A percentile compares a stretch with the other conserved stretches of the same genome.
These are phyloP conservation scores for Macrostomum lignano DNA, from an alignment of 1,140 invertebrate genomes.

Conservation along the genomic window DNA sequence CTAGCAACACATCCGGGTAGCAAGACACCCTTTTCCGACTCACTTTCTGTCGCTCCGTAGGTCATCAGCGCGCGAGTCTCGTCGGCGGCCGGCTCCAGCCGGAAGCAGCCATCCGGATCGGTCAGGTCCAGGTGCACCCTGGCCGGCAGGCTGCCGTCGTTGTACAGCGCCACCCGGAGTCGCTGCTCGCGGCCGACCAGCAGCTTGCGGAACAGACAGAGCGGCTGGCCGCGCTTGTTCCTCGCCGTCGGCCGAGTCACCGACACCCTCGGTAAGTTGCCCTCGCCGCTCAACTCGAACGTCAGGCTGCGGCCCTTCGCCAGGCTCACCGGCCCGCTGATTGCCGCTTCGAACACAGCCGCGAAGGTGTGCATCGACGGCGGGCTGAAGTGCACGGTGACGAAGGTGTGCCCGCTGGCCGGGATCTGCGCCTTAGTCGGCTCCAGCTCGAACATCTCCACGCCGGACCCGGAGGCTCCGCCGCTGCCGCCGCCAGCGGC, in stretches of 20 bases:
- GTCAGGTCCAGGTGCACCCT: too few relatives aligned
- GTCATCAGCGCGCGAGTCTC: too few relatives aligned
- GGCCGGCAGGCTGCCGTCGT: conserved; percentile 24
- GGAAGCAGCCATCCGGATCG: too few relatives aligned
- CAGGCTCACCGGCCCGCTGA: conserved; percentile 12
- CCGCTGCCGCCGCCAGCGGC: conserved; percentile 9
- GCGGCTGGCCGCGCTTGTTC: conserved; percentile 23
- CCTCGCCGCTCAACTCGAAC: conserved; percentile 26
- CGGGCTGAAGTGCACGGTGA: conserved; percentile 22
- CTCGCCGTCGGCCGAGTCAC: conserved; percentile 19
- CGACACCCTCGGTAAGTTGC: conserved; percentile 21
- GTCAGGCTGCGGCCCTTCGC: conserved; percentile 14
- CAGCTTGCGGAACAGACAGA: conserved; percentile 20
- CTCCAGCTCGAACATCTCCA: conserved; percentile 27
- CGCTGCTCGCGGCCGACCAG: conserved; percentile 15
- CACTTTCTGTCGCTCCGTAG: too few relatives aligned
- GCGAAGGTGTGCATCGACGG: conserved; percentile 25
- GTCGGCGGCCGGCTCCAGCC: too few relatives aligned
- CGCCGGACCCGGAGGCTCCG: conserved; percentile 10
- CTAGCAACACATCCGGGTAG: too few relatives aligned
- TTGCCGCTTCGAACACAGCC: too few relatives aligned
- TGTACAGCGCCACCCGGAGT: conserved; percentile 17
- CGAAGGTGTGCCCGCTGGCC: conserved; percentile 22
- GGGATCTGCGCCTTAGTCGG: conserved; percentile 17
- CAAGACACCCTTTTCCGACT: too few relatives aligned